A percentile compares a stretch with the other conserved stretches of the same genome.
Conservation (phyloP, 2,113 vertebrate species). For the Thymallus thymallus region DNA sequence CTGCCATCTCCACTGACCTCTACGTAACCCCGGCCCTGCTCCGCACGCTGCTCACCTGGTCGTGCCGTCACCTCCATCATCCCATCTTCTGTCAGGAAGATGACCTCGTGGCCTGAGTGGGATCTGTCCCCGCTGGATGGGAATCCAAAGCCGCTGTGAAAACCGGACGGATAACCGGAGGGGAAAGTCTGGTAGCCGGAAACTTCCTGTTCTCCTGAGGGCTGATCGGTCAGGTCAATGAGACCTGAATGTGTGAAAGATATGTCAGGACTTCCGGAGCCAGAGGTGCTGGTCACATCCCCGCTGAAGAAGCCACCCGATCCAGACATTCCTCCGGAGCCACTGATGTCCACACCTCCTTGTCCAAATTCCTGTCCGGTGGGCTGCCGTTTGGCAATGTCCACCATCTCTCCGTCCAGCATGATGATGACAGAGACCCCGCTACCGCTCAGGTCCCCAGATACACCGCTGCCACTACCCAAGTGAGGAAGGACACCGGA, state of each 20-base stretch:
- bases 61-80: slow-evolving; percentile 66
- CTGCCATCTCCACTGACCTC: slow-evolving; percentile 68
- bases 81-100: slow-evolving; percentile 74
- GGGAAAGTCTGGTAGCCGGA: slow-evolving; percentile 73
- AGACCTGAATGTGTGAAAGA: slow-evolving; percentile 75
- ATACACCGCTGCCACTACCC: slow-evolving; percentile 36
- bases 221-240: slow-evolving; percentile 72
- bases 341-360: slow-evolving; percentile 75
- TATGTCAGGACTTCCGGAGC: slow-evolving; percentile 70
- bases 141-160: slow-evolving; percentile 33
- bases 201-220: slow-evolving; percentile 75
- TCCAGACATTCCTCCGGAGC: slow-evolving; percentile 64
- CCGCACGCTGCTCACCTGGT: slow-evolving; percentile 55
- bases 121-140: slow-evolving; percentile 31
- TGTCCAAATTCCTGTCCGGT: slow-evolving; percentile 77
- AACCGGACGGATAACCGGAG: slow-evolving; percentile 71
- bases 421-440: slow-evolving; percentile 70
- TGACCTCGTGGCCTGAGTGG: slow-evolving; percentile 43
- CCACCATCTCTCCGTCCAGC: slow-evolving; percentile 68
- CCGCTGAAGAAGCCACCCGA: slow-evolving; percentile 49
- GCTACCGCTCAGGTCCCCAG: slow-evolving; percentile 60
- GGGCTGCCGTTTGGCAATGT: slow-evolving; percentile 53
- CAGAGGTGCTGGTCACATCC: slow-evolving; percentile 42
- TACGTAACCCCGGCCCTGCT: slow-evolving; percentile 75
- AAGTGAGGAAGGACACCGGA: slow-evolving; percentile 63